A percentile compares a stretch with the other conserved stretches of the same genome.
These are phyloP conservation scores for Menidia beryllina DNA, from an alignment of 2,113 vertebrate species.

Conservation along the genomic window DNA sequence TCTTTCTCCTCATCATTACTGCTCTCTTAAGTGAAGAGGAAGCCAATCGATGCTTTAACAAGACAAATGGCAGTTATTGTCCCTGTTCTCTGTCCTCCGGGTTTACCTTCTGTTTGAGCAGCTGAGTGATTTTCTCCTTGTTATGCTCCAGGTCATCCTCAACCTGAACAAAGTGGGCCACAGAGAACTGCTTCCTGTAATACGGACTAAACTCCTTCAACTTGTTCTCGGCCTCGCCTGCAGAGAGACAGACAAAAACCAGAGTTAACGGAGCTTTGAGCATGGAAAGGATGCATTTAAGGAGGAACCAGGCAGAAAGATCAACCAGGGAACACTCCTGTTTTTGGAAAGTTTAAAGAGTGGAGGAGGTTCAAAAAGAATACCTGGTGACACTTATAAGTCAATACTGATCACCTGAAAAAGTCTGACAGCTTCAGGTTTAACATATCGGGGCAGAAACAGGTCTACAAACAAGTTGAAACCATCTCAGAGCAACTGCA, in stretches of 20 bases:
- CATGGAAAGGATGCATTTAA: too few species aligned
- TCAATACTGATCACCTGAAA: too few species aligned
- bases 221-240: constrained; percentile 85
- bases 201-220: constrained; percentile 87
- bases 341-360: too few species aligned
- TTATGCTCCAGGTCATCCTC: constrained; percentile 88
- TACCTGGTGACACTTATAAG: too few species aligned
- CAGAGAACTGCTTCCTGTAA: constrained; percentile 86
- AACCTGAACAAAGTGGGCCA: constrained; percentile 85
- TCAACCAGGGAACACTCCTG: too few species aligned
- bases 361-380: too few species aligned
- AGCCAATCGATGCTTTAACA: too few species aligned
- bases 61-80: background rate
- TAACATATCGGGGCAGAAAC: too few species aligned
- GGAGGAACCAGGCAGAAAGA: background rate
- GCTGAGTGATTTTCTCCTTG: constrained; percentile 77
- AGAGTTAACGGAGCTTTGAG: background rate
- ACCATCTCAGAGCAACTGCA: too few species aligned
- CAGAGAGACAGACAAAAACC: constrained; percentile 6
- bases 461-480: too few species aligned
- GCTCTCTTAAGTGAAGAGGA: background rate
- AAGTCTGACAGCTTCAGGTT: too few species aligned
- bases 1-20: background rate
- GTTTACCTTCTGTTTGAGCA: constrained; percentile 87
- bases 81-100: background rate